Conservation (phyloP, 2,888 invertebrate genomes). For the Strigamia transsilvanica region DNA sequence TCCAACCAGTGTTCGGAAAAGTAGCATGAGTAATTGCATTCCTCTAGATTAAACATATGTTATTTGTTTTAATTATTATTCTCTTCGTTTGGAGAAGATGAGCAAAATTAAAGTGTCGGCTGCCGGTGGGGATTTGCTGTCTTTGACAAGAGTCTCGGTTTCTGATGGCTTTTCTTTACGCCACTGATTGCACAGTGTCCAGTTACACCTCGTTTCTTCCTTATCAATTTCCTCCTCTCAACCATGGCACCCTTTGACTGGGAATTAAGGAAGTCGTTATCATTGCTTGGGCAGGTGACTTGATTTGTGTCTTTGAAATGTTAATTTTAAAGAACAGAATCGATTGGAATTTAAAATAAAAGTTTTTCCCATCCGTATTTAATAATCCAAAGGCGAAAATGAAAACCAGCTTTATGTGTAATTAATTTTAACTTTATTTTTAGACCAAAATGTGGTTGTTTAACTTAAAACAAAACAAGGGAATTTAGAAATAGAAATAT, state of each 20-base stretch:
- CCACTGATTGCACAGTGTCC: conserved; percentile 33
- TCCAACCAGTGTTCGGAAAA: neutral
- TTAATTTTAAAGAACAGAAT: conserved; percentile 23
- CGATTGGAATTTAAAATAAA: conserved; percentile 7
- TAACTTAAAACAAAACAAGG: no score
- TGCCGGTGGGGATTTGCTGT: neutral
- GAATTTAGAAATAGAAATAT: no score
- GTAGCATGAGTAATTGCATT: conserved; percentile 11
- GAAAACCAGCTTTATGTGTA: no score
- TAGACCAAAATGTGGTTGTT: no score
- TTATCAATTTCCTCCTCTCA: conserved; percentile 41
- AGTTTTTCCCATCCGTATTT: neutral
- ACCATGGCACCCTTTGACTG: conserved; percentile 29
- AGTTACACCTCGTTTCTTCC: conserved; percentile 49
- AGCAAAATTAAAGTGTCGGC: neutral
- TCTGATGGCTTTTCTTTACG: conserved; percentile 17
- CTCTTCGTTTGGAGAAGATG: neutral
- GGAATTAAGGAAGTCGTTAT: conserved; percentile 43
- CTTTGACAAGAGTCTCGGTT: neutral
- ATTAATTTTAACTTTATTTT: no score
- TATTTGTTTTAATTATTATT: neutral
- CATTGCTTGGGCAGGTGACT: conserved; percentile 44
- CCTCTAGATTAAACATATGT: neutral
- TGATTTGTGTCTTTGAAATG: conserved; percentile 35
- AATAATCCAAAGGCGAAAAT: no score